Percentiles rank a stretch among this genome's conserved stretches.
These are phyloP conservation scores for Butastur rufipennis DNA, from an alignment of 2,113 vertebrate species.

Conservation along the genomic window DNA sequence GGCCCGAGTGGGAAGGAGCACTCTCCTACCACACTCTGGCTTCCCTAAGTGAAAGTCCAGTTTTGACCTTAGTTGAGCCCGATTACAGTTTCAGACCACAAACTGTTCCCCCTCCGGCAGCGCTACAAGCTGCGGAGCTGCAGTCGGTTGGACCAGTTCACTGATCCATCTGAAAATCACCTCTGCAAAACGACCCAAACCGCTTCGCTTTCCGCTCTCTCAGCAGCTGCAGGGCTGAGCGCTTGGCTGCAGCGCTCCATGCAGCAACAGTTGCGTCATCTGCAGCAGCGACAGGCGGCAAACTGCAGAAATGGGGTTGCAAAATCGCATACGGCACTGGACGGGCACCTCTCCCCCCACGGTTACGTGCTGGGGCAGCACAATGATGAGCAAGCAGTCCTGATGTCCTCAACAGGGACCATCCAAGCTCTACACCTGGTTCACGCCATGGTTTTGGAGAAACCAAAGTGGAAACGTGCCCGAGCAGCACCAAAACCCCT, in stretches of 20 bases:
- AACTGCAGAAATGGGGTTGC: background rate
- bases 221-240: background rate
- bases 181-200: background rate
- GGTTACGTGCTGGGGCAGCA: background rate
- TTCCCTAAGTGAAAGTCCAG: background rate
- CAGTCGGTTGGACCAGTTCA: accelerated
- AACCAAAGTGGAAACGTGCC: background rate
- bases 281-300: background rate
- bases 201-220: background rate
- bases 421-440: background rate
- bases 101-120: background rate
- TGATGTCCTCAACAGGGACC: background rate
- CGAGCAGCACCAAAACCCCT: background rate
- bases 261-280: background rate
- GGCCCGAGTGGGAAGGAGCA: background rate
- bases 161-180: background rate
- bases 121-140: background rate
- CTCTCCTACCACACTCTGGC: accelerated
- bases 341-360: background rate
- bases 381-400: background rate
- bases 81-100: background rate
- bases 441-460: background rate
- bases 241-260: background rate
- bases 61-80: background rate
- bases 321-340: background rate